Percentiles rank a stretch among this genome's conserved stretches.
Evolutionary conservation across 2,113 vertebrate genomes (phyloP).

Genomic region (Panthera leo): DNA sequence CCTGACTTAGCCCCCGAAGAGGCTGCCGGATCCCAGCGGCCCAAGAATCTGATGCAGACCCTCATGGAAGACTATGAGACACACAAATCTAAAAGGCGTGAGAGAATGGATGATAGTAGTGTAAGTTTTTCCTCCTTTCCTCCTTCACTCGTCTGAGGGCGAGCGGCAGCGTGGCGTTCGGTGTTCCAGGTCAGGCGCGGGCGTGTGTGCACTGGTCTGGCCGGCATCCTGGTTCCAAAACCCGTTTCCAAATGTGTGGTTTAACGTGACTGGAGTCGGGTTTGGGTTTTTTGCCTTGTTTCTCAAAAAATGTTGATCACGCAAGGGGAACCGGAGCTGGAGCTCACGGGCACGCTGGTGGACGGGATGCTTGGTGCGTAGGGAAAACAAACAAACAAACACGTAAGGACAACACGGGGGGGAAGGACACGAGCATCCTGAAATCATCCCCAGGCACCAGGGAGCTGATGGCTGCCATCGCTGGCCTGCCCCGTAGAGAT

Average conservation of each 20-base stretch:
- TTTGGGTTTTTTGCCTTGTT: neutral
- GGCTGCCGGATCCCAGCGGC: constrained; percentile 88
- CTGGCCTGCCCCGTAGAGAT: neutral
- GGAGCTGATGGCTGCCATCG: neutral
- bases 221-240: neutral
- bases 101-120: constrained; percentile 95
- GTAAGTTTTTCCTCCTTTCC: constrained; percentile 87
- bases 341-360: neutral
- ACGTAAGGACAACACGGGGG: accelerated
- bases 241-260: neutral
- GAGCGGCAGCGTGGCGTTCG: accelerated
- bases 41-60: constrained; percentile 98
- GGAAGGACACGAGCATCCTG: neutral
- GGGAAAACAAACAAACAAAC: neutral
- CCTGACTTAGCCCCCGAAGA: constrained; percentile 90
- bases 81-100: constrained; percentile 96
- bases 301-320: neutral
- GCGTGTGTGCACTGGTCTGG: neutral
- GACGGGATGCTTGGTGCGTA: neutral
- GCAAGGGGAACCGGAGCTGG: neutral
- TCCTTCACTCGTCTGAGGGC: constrained; percentile 4
- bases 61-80: constrained; percentile 98
- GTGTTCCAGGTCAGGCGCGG: neutral
- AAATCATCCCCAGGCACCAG: neutral
- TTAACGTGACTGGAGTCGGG: neutral